Evolutionary conservation across 2,113 vertebrate species (phyloP), one percentile per base, ranked within the genome.

Genomic region (Triplophysa siluroides): DNA sequence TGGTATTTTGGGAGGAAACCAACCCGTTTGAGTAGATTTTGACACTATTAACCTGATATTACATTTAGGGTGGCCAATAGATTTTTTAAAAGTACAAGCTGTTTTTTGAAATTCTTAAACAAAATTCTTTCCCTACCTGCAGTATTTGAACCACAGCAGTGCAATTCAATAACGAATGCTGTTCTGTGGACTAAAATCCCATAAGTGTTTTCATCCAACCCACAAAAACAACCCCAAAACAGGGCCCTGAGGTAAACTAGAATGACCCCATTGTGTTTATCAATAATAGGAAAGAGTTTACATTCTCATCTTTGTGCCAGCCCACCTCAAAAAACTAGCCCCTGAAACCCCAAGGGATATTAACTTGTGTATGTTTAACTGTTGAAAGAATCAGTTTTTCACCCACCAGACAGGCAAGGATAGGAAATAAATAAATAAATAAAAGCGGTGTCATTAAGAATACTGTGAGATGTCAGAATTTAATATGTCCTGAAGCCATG

Each of bases 401-500:
- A 26, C 54, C 23, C 26, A 33, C 7, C 56, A 50, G 77, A 47
- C 45, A 74, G 56, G 13, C 54, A 33, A 38, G 47, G 8, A 18
- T 26, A 67, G 54, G 19, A 16, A 29, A 60, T 18, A 56, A 56
- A 56, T n/a, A 56, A 56, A n/a, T n/a, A 56, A 56, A n/a, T 56
- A 56, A 56, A 70, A 69, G 14, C 23, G 16, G 21, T 47, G 67
- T 68, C 66, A 58, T 50, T 79, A 70, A 19, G 54, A 79, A 33
- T 62, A 69, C 77, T 62, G 66, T 26, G 54, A 79, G 66, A 79
- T 33, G 56, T 45, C 66, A 61, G 54, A 78, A 66, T 79, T 61
- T 50, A 79, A 70, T 78, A 70, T 47, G 24, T 79, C 66, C 41
- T 78, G 56, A 70, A 79, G 66, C 54, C 66, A 79, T 50, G 77